Evolutionary conservation across 2,113 vertebrate genomes (phyloP), one percentile per base, ranked within the genome.

Genomic region (Arothron firmamentum): DNA sequence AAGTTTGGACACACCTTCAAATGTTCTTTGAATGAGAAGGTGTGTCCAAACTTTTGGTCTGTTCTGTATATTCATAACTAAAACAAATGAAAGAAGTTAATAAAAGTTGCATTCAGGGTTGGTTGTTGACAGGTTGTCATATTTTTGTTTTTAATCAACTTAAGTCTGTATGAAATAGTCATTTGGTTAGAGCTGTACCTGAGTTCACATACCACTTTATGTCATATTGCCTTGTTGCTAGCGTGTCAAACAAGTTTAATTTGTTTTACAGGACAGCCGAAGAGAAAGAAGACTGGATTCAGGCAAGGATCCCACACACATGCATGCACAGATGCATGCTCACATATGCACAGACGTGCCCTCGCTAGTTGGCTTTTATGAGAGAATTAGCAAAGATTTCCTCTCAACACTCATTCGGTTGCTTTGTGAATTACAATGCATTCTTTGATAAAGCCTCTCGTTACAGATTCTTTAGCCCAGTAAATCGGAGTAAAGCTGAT

Each of bases 201-300:
- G 45, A n/a, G 5, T 16, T 6, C 15, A 47, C 15, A 6, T n/a
- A 16, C 45, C 15, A 47, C 45, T 47, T 47, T 16, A 47, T 47
- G 15, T 47, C 16, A 47, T 13, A n/a, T 16, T 45, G 20, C 20
- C 8, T 38, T 12, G 9, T 38, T 9, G 28, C 5, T 8, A 48
- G 16, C 48, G 20, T 23, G 34, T 52, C 10, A 6, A 12, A 18
- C 2, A 19, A 19, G 45, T 23, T 51, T 66, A 50, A 61, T 87
- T 68, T 89, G 17, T 67, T 88, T 83, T 75, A 61, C 72, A 99
- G 96, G 87, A 95, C 94, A 1, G 94, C 97, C 72, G 95, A 99
- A 43, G 96, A 99, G 80, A 97, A 96, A 75, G 92, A 92, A 80
- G 94, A 95, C 42, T 99, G 96, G 96, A 94, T 98, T 79, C 92